phyloP scores from a whole-genome alignment of 2,113 vertebrate genomes.

The Ageneiosus marmoratus region DNA sequence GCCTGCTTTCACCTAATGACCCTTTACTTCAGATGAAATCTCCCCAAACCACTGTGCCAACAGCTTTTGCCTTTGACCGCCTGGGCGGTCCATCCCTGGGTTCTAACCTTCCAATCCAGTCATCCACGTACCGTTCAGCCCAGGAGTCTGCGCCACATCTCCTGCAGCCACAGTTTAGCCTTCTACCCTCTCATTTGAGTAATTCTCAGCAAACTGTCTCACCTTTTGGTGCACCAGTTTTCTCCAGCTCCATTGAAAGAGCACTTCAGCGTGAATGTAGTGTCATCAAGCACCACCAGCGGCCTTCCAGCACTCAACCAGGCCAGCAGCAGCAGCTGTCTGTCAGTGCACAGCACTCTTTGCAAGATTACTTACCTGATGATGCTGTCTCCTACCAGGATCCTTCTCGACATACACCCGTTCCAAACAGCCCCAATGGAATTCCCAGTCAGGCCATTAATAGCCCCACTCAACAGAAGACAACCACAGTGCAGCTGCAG shows the following conservation, averaged over 20 bases:
- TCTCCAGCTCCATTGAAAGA: slow-evolving; percentile 93
- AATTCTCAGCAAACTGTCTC: slow-evolving; percentile 81
- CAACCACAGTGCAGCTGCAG: slow-evolving; percentile 76
- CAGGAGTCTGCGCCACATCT: slow-evolving; percentile 98
- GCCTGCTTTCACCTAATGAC: slow-evolving; percentile 87
- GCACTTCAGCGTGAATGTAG: slow-evolving; percentile 99
- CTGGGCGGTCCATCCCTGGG: slow-evolving; percentile 82
- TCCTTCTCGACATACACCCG: slow-evolving; percentile 80
- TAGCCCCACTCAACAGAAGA: slow-evolving; percentile 82
- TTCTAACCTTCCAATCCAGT: slow-evolving; percentile 87
- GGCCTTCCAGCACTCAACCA: slow-evolving; percentile 93
- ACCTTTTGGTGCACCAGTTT: slow-evolving; percentile 84
- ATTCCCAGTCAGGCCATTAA: slow-evolving; percentile 86
- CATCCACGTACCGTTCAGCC: slow-evolving; percentile 97
- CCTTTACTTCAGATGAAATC: slow-evolving; percentile 90
- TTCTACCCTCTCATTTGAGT: slow-evolving; percentile 83
- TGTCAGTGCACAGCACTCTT: slow-evolving; percentile 84
- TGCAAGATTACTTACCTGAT: slow-evolving; percentile 85
- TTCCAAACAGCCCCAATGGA: slow-evolving; percentile 83
- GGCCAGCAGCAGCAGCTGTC: slow-evolving; percentile 86
- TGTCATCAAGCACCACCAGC: slow-evolving; percentile 99
- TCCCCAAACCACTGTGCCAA: slow-evolving; percentile 84
- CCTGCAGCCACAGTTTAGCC: slow-evolving; percentile 92
- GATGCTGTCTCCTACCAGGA: slow-evolving; percentile 85
- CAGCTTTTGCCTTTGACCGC: slow-evolving; percentile 88